phyloP scores from a whole-genome alignment of 2,797 vertebrate genomes.

The Austrolebias charrua region DNA sequence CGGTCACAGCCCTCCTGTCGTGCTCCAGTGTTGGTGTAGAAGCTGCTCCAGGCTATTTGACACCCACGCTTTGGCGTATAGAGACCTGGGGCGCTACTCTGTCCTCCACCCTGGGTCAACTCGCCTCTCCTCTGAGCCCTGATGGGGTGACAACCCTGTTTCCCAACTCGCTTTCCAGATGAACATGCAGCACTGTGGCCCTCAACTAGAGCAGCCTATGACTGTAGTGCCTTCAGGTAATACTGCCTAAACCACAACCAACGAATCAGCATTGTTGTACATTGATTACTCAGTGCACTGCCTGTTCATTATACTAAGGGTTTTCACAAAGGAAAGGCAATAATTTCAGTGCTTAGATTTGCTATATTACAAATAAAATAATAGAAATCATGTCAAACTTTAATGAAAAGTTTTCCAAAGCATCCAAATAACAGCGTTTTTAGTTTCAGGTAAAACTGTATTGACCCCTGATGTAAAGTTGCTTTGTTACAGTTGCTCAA shows the following conservation, averaged over 20 bases:
- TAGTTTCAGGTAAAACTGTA: neutral
- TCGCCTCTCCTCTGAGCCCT: conserved; percentile 71
- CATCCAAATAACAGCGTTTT: neutral
- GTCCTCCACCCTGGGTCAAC: conserved; percentile 76
- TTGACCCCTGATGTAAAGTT: conserved; percentile 6
- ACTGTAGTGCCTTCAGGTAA: conserved; percentile 37
- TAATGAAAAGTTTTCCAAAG: neutral
- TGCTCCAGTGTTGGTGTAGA: conserved; percentile 59
- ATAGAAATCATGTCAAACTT: neutral
- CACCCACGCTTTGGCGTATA: conserved; percentile 64
- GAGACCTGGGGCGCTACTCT: conserved; percentile 66
- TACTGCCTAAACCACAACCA: conserved; percentile 32
- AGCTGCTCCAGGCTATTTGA: conserved; percentile 70
- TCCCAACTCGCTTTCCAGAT: conserved; percentile 46
- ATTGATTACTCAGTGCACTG: conserved; percentile 6
- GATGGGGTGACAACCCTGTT: conserved; percentile 59
- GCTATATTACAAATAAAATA: conserved; percentile 7
- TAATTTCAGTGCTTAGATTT: neutral
- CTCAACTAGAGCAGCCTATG: conserved; percentile 45
- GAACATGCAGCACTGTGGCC: conserved; percentile 49
- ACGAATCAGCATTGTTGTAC: conserved; percentile 25
- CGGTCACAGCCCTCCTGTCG: conserved; percentile 73
- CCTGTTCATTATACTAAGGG: neutral
- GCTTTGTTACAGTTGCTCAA: neutral
- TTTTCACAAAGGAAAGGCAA: neutral